phyloP scores from a whole-genome alignment of 2,797 vertebrate genomes.

The Clamator glandarius region DNA sequence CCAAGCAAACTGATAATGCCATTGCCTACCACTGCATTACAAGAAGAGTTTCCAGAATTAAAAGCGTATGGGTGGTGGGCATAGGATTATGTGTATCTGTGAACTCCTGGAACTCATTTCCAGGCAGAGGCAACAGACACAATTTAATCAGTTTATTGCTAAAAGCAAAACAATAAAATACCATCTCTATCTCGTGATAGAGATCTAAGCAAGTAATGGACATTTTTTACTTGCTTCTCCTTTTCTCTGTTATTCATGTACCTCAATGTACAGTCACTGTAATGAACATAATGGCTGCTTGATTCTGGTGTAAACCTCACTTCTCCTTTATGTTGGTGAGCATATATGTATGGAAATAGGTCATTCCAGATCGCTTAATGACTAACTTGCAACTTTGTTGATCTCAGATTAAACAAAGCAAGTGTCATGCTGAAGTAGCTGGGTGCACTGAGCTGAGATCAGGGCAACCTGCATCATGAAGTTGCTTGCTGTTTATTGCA shows the following conservation, averaged over 20 bases:
- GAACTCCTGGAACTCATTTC: not conserved
- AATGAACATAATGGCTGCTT: not conserved
- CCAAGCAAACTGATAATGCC: not conserved
- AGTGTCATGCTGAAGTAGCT: not conserved
- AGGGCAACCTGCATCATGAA: not conserved
- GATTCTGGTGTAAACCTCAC: not conserved
- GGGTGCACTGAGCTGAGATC: not conserved
- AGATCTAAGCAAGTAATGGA: not conserved
- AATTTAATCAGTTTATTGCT: not conserved
- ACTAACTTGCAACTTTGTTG: not conserved
- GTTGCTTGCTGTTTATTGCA: not conserved
- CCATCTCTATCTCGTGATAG: not conserved
- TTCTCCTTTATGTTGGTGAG: not conserved
- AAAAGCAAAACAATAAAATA: constrained; percentile 19
- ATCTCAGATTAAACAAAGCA: not conserved
- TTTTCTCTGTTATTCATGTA: not conserved
- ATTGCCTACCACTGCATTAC: not conserved
- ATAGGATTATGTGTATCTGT: not conserved
- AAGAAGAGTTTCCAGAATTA: not conserved
- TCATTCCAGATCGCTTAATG: not conserved
- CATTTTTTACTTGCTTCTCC: not conserved
- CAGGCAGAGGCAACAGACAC: not conserved
- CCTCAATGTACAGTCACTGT: not conserved
- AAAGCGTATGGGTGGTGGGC: not conserved
- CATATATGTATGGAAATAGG: not conserved